Evolutionary conservation across 2,888 invertebrate species (phyloP).

Genomic region (Gasteruption jaculator): DNA sequence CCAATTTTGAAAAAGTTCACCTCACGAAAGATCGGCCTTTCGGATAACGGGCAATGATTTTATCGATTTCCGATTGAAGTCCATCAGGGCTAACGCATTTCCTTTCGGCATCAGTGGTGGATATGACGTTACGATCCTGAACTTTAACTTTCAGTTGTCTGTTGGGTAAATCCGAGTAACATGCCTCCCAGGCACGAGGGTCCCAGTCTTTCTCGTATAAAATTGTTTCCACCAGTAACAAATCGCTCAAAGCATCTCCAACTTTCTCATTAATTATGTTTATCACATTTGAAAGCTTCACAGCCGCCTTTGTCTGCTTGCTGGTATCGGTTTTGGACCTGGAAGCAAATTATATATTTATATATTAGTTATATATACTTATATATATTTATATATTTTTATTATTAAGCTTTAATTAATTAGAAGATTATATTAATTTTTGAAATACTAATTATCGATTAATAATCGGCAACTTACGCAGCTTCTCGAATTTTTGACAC

Average conservation of each 20-base stretch:
- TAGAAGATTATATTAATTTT: not conserved
- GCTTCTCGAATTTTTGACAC: conserved; percentile 57
- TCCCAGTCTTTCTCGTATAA: conserved; percentile 78
- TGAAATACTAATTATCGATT: no score
- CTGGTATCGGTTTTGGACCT: no score
- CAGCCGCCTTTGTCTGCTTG: no score
- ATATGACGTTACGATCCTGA: conserved; percentile 77
- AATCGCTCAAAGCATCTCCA: conserved; percentile 95
- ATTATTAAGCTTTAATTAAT: no score
- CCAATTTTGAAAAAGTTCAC: conserved; percentile 43
- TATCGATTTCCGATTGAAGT: conserved; percentile 77
- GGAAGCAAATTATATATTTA: no score
- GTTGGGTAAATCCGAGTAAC: conserved; percentile 85
- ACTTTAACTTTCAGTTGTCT: conserved; percentile 84
- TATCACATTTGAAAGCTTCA: conserved; percentile 65
- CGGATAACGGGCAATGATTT: conserved; percentile 63
- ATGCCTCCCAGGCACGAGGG: conserved; percentile 72
- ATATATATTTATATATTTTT: no score
- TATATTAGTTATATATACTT: no score
- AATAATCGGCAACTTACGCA: no score
- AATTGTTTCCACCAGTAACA: conserved; percentile 90
- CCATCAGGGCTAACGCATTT: conserved; percentile 75
- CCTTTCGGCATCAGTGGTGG: conserved; percentile 85
- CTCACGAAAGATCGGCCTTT: conserved; percentile 83
- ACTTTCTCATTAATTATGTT: conserved; percentile 91